Evolutionary conservation across 2,797 vertebrate genomes (phyloP), one percentile per base, ranked within the genome.

Genomic region (Acanthurus leucopareius): DNA sequence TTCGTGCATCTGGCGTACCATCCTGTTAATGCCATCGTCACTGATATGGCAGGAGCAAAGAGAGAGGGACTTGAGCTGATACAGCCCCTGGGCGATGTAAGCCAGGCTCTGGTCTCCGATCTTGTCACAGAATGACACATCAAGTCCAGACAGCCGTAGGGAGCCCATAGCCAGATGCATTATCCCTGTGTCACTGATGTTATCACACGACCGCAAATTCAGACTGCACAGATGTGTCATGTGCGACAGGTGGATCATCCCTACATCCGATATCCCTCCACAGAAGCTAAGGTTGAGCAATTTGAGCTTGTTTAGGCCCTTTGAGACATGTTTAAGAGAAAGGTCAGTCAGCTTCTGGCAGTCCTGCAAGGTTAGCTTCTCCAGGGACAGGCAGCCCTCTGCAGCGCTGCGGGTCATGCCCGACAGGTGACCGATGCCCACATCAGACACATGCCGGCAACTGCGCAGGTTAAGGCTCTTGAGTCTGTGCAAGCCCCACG

Each of bases 271-370:
- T 87, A 99, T 99, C 68, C 98, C 98, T 1, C 98, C 98, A 3
- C 98, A 99, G 93, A 99, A 99, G 91, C 98, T 99, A 88, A 99
- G 97, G 94, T 99, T 99, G 81, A 99, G 98, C 75, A 98, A 96
- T 86, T 96, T 93, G 57, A 99, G 97, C 77, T 97, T 97, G 82
- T 96, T 94, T n/a, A 99, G 94, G 44, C 98, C 98, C 48, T 98
- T 96, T 16, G 98, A 96, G 83, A 99, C 97, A 76, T 99, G 98
- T 88, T 98, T 98, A 65, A 99, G 97, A 0, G 98, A 98, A 42
- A 99, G 95, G 87, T 99, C 98, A 0, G 97, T 99, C 87, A 99
- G 96, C 92, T 98, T 98, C 94, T 99, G 98, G 94, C 98, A 99
- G 95, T 99, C 98, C 96, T 99, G 98, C 88, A 99, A 80, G 2